These are phyloP conservation scores for Myxocyprinus asiaticus DNA, from an alignment of 2,113 vertebrate genomes.

Conservation along the genomic window DNA sequence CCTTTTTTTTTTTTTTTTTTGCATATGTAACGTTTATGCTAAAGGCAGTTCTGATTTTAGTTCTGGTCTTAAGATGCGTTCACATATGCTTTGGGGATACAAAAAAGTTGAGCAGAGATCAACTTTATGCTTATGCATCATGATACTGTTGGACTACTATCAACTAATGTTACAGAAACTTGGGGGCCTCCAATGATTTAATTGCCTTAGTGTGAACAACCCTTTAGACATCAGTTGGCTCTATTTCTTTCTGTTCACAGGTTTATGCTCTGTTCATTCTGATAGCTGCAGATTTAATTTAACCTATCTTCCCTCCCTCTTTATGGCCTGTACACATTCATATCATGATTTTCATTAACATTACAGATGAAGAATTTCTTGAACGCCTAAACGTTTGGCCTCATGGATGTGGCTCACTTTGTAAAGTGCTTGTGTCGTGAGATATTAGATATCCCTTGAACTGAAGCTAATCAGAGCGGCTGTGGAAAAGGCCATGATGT, in stretches of 20 bases:
- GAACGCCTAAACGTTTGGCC: conserved; percentile 10
- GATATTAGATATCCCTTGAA: conserved; percentile 28
- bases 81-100: too few relatives aligned
- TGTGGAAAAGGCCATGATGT: conserved; percentile 8
- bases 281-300: conserved; percentile 23
- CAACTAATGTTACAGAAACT: too few relatives aligned
- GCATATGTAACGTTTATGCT: background rate
- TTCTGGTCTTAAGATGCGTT: too few relatives aligned
- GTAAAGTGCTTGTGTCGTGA: conserved; percentile 32
- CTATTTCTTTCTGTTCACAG: background rate
- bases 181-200: background rate
- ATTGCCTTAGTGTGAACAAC: background rate
- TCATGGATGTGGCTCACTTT: conserved; percentile 1
- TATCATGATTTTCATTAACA: conserved; percentile 39
- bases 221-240: background rate
- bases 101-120: too few relatives aligned
- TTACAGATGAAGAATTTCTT: conserved; percentile 22
- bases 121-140: too few relatives aligned
- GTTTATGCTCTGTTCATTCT: background rate
- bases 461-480: conserved; percentile 27
- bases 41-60: background rate
- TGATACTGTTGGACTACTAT: too few relatives aligned
- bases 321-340: conserved; percentile 8
- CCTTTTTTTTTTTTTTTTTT: background rate
- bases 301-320: conserved; percentile 24